Conservation (phyloP, 1,140 invertebrate genomes). For the Acyrthosiphon pisum region DNA sequence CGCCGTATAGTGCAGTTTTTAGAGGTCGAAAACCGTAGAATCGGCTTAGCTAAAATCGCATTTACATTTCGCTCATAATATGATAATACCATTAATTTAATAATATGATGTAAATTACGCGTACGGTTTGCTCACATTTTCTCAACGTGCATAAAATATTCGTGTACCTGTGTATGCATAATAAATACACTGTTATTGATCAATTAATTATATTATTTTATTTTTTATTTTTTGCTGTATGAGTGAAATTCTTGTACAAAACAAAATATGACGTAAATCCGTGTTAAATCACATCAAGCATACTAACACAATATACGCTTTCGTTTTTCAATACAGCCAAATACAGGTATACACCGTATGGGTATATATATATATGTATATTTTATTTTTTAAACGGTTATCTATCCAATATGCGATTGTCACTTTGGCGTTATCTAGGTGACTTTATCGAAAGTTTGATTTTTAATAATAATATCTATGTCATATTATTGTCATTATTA, state of each 20-base stretch:
- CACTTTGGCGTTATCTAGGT: background rate
- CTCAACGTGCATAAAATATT: too few relatives aligned
- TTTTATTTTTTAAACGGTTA: background rate
- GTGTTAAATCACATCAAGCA: background rate
- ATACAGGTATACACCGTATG: background rate
- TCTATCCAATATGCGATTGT: background rate
- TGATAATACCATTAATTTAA: background rate
- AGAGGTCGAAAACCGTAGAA: background rate
- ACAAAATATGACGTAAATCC: slow-evolving; percentile 17
- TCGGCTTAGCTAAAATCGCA: background rate
- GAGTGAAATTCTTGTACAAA: slow-evolving; percentile 12
- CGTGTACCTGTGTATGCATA: background rate
- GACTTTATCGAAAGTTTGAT: too few relatives aligned
- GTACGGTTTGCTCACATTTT: background rate
- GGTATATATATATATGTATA: background rate
- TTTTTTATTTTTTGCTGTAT: background rate
- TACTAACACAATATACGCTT: background rate
- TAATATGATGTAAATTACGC: background rate
- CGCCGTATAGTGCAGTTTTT: background rate
- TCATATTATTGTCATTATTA: background rate
- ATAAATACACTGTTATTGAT: background rate
- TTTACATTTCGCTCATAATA: background rate
- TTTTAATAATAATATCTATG: background rate
- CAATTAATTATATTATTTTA: background rate
- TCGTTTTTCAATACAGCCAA: background rate